Evolutionary conservation across 2,797 vertebrate genomes (phyloP).

Genomic region (Siniperca scherzeri): DNA sequence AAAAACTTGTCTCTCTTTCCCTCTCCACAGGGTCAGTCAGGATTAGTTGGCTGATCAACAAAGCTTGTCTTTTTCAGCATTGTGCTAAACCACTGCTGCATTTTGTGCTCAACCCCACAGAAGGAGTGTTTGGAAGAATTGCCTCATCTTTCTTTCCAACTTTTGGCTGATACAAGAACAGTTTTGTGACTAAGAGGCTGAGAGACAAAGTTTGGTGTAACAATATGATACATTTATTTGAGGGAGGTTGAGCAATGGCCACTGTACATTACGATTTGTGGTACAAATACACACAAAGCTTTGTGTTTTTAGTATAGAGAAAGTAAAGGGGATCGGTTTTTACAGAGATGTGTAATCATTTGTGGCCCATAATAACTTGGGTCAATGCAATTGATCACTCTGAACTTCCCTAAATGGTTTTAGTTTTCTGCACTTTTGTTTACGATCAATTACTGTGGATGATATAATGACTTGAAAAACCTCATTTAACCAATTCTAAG

Average conservation of each 20-base stretch:
- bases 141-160: not conserved
- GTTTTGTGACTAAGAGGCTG: not conserved
- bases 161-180: not conserved
- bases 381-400: slow-evolving; percentile 14
- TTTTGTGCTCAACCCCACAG: slow-evolving; percentile 1
- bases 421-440: slow-evolving; percentile 31
- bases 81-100: not conserved
- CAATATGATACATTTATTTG: not conserved
- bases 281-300: not conserved
- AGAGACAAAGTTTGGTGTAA: not conserved
- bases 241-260: too few relatives aligned
- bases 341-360: slow-evolving; percentile 2
- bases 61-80: not conserved
- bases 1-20: not conserved
- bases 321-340: slow-evolving; percentile 12
- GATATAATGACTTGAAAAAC: slow-evolving; percentile 9
- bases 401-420: slow-evolving; percentile 1
- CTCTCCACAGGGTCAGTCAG: not conserved
- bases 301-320: not conserved
- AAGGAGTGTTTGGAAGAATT: not conserved
- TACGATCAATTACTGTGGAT: slow-evolving; percentile 7
- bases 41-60: not conserved
- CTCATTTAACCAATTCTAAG: slow-evolving; percentile 33
- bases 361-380: not conserved
- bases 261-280: not conserved